Percentiles rank a stretch among this genome's conserved stretches.
These are phyloP conservation scores for Pseudonaja textilis DNA, from an alignment of 2,113 vertebrate genomes.

Conservation along the genomic window DNA sequence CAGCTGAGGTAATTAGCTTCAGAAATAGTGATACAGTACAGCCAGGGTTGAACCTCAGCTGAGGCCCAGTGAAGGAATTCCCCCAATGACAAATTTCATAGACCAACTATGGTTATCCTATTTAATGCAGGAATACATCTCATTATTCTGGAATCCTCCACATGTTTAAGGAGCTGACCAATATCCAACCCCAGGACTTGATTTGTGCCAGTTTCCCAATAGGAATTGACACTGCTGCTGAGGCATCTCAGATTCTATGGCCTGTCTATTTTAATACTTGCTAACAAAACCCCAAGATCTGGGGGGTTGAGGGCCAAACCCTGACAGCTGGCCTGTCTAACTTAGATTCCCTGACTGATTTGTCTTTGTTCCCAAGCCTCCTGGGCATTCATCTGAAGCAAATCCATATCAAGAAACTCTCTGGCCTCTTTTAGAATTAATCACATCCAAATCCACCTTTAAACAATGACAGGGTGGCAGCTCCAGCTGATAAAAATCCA, in stretches of 20 bases:
- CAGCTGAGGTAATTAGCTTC: neutral
- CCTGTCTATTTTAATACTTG: neutral
- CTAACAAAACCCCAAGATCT: neutral
- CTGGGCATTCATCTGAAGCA: neutral
- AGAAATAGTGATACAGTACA: neutral
- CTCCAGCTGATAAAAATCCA: slow-evolving; percentile 13
- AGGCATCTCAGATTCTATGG: neutral
- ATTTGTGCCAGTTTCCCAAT: neutral
- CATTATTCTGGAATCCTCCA: neutral
- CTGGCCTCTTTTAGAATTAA: slow-evolving; percentile 41
- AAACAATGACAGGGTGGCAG: slow-evolving; percentile 36
- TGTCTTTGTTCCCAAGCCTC: slow-evolving; percentile 14
- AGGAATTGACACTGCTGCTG: too few relatives aligned
- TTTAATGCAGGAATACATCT: neutral
- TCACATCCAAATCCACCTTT: slow-evolving; percentile 28
- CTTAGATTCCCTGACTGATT: slow-evolving; percentile 21
- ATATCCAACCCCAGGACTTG: neutral
- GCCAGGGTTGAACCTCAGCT: neutral
- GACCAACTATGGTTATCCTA: neutral
- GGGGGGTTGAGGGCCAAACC: slow-evolving; percentile 2
- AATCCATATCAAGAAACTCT: slow-evolving; percentile 30
- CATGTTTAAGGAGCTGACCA: neutral
- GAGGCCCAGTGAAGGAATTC: neutral
- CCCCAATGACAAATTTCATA: neutral
- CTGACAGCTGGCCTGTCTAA: slow-evolving; percentile 20